Evolutionary conservation across 2,797 vertebrate genomes (phyloP).

Genomic region (Arnoldichthys spilopterus): DNA sequence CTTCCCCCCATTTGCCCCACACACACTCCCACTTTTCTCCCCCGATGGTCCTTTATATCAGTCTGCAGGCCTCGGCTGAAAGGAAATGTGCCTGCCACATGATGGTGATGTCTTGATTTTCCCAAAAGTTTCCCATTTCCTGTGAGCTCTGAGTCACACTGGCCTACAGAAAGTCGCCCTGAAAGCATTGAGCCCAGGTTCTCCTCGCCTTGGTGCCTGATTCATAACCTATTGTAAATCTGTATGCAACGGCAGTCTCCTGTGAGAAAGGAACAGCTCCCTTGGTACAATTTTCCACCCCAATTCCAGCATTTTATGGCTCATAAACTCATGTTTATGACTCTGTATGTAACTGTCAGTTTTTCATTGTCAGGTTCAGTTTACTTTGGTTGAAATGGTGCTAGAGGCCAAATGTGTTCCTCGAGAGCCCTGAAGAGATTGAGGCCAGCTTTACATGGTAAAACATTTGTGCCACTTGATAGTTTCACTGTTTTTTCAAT

Average conservation of each 20-base stretch:
- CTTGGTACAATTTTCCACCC: slow-evolving; percentile 16
- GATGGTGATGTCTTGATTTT: slow-evolving; percentile 58
- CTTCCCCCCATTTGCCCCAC: slow-evolving; percentile 13
- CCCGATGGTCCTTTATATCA: slow-evolving; percentile 52
- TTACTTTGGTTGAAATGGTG: neutral
- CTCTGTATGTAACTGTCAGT: neutral
- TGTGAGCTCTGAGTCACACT: slow-evolving; percentile 50
- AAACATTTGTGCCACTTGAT: neutral
- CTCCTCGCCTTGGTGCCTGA: slow-evolving; percentile 34
- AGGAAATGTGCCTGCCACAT: slow-evolving; percentile 58
- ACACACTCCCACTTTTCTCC: slow-evolving; percentile 7
- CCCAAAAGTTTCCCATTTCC: slow-evolving; percentile 58
- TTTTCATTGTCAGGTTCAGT: neutral
- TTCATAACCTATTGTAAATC: slow-evolving; percentile 49
- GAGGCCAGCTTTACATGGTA: neutral
- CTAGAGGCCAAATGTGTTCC: neutral
- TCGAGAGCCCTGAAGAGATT: neutral
- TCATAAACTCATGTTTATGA: slow-evolving; percentile 11
- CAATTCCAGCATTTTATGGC: slow-evolving; percentile 3
- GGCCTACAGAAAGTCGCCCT: slow-evolving; percentile 34
- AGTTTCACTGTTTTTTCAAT: neutral
- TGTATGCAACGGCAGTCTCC: neutral
- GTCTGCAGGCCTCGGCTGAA: slow-evolving; percentile 36
- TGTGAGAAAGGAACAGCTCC: neutral
- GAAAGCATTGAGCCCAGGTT: slow-evolving; percentile 35